Conservation (phyloP, 2,888 invertebrate species). For the Yponomeuta sedellus region DNA sequence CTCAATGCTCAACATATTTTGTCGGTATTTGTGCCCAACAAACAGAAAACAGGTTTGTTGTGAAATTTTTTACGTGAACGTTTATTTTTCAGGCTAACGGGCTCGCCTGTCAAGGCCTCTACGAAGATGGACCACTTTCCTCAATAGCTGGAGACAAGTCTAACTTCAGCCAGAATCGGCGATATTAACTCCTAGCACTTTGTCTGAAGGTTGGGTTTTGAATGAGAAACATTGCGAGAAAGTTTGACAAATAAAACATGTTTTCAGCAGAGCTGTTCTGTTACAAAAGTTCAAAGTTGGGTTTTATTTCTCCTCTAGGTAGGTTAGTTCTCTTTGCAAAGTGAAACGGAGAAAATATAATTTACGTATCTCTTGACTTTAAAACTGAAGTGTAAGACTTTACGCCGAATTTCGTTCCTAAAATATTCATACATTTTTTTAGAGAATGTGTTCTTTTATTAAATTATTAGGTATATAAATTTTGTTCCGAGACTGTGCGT, state of each 20-base stretch:
- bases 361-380: not conserved
- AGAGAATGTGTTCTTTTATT: no score
- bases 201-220: not conserved
- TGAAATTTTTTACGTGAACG: not conserved
- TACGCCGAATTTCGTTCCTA: no score
- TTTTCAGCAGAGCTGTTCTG: not conserved
- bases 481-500: no score
- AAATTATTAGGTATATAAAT: no score
- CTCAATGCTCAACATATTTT: no score
- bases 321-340: not conserved
- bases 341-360: not conserved
- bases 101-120: constrained; percentile 86
- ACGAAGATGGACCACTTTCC: constrained; percentile 79
- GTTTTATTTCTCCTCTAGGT: no score
- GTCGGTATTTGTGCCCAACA: no score
- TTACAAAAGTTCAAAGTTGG: no score
- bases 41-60: no score
- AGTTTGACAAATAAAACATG: not conserved
- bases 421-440: no score
- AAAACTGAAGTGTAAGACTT: no score
- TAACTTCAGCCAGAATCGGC: constrained; percentile 85
- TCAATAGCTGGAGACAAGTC: constrained; percentile 82
- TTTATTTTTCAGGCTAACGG: constrained; percentile 82
- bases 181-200: constrained; percentile 76
- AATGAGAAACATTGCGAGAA: not conserved